Conservation (phyloP, 2,888 invertebrate genomes). For the Acleris emargana region DNA sequence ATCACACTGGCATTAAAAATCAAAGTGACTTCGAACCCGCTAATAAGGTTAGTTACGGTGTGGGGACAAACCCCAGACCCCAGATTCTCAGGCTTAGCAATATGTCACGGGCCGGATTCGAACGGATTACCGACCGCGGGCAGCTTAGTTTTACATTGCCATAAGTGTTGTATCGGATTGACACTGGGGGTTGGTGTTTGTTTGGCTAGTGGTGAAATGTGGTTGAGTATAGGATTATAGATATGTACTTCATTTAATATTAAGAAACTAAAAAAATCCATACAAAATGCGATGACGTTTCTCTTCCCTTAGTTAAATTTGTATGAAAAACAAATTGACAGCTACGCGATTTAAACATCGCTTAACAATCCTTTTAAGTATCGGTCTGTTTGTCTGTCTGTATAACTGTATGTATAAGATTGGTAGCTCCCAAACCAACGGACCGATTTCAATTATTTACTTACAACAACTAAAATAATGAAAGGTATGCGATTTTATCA, state of each 20-base stretch:
- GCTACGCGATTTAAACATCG: too few species aligned
- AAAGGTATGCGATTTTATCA: too few species aligned
- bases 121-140: slow-evolving; percentile 7
- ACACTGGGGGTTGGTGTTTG: neutral
- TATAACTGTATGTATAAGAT: neutral
- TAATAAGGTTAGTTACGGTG: slow-evolving; percentile 6
- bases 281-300: too few species aligned
- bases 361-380: too few species aligned
- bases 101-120: slow-evolving; percentile 11
- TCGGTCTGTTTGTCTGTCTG: neutral
- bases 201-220: neutral
- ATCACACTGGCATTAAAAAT: too few species aligned
- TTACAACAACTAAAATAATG: too few species aligned
- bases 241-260: neutral
- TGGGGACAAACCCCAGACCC: slow-evolving; percentile 3
- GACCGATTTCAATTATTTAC: too few species aligned
- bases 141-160: slow-evolving; percentile 5
- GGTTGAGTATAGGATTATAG: too few species aligned
- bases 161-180: slow-evolving; percentile 7
- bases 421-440: neutral
- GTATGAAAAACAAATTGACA: too few species aligned
- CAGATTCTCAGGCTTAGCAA: slow-evolving; percentile 14
- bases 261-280: too few species aligned
- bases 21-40: neutral
- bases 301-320: too few species aligned